Evolutionary conservation across 2,797 vertebrate genomes (phyloP).

Genomic region (Enteromius anoplus): DNA sequence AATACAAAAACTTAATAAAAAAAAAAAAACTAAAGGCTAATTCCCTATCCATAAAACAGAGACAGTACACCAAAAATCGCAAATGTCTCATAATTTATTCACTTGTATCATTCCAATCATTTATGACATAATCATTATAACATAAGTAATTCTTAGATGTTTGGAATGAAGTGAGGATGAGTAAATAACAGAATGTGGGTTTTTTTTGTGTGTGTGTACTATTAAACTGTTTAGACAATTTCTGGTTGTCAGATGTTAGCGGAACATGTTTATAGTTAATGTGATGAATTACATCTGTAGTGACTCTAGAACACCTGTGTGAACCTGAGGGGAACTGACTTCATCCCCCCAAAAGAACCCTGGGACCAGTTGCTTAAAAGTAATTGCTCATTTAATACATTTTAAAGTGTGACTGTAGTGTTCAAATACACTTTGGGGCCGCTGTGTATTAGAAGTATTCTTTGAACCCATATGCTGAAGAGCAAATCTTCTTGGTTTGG

Average conservation of each 20-base stretch:
- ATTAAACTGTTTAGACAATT: neutral
- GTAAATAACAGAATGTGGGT: neutral
- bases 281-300: slow-evolving; percentile 25
- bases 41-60: neutral
- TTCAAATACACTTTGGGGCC: slow-evolving; percentile 13
- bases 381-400: slow-evolving; percentile 23
- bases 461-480: neutral
- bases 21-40: neutral
- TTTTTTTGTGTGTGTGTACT: neutral
- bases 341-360: slow-evolving; percentile 24
- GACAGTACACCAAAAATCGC: neutral
- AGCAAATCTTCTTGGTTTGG: neutral
- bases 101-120: neutral
- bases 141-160: neutral
- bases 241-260: neutral
- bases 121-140: neutral
- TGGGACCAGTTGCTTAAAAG: slow-evolving; percentile 21
- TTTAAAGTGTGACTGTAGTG: slow-evolving; percentile 20
- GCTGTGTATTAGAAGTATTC: slow-evolving; percentile 7
- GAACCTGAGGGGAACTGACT: slow-evolving; percentile 29
- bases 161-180: neutral
- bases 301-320: slow-evolving; percentile 3
- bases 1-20: neutral
- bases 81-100: neutral
- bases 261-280: slow-evolving; percentile 17